Conservation (phyloP, 2,113 vertebrate genomes). For the Grammomys dolichurus region DNA sequence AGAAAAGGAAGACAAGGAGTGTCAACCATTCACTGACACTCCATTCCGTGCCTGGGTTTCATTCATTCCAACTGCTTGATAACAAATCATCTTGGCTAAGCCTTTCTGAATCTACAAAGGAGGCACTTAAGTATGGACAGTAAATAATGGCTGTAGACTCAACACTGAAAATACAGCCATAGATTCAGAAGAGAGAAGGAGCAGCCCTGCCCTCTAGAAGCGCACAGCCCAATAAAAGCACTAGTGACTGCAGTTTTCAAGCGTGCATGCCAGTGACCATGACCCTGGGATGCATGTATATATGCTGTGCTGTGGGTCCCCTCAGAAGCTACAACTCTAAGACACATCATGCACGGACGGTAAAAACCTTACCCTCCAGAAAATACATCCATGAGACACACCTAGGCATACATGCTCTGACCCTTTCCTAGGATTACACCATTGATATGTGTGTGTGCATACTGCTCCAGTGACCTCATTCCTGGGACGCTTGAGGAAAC, state of each 20-base stretch:
- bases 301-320: neutral
- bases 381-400: neutral
- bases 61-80: too few species aligned
- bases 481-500: neutral
- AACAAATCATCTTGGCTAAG: accelerated
- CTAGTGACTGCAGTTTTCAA: neutral
- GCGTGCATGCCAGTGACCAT: neutral
- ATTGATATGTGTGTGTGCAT: neutral
- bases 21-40: neutral
- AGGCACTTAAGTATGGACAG: neutral
- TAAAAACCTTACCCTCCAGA: neutral
- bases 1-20: neutral
- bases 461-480: neutral
- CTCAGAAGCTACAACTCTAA: neutral
- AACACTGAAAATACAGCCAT: too few species aligned
- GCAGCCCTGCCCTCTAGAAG: neutral
- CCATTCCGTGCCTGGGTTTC: accelerated
- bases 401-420: neutral
- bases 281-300: neutral
- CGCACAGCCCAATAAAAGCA: neutral
- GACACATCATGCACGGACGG: neutral
- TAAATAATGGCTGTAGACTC: accelerated
- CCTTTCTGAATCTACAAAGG: neutral
- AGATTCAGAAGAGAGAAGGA: accelerated
- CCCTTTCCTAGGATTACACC: neutral